Evolutionary conservation across 2,888 invertebrate species (phyloP).

Genomic region (Spisula subtruncata): DNA sequence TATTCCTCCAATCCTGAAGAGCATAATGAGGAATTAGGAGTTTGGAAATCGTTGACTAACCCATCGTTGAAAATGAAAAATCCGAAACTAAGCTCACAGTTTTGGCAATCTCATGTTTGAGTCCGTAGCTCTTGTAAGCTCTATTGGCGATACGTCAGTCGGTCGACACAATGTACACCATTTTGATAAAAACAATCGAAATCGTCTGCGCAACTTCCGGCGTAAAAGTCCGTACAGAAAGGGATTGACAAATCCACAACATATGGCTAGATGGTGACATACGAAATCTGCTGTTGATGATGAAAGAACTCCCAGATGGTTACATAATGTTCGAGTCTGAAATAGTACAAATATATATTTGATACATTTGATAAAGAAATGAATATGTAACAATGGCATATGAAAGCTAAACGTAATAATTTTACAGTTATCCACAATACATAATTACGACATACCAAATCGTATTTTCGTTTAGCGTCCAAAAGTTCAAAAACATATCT

Average conservation of each 20-base stretch:
- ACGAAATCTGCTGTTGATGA: constrained; percentile 62
- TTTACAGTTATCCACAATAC: no score
- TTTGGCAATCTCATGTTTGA: constrained; percentile 37
- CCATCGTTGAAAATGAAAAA: no score
- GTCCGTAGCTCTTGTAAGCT: constrained; percentile 29
- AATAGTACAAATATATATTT: constrained; percentile 31
- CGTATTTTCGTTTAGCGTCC: no score
- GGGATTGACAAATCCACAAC: constrained; percentile 66
- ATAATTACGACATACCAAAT: no score
- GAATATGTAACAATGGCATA: no score
- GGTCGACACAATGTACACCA: constrained; percentile 36
- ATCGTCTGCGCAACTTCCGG: constrained; percentile 58
- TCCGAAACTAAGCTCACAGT: neutral
- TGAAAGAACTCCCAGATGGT: constrained; percentile 45
- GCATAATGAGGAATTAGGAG: no score
- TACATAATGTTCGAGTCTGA: constrained; percentile 65
- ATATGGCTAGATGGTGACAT: constrained; percentile 59
- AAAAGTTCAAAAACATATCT: no score
- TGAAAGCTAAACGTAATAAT: no score
- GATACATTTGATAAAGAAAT: neutral
- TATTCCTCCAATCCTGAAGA: no score
- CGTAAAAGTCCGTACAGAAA: constrained; percentile 73
- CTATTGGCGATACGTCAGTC: constrained; percentile 41
- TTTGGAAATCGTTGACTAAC: no score
- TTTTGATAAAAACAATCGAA: constrained; percentile 30